A percentile compares a stretch with the other conserved stretches of the same genome.
Evolutionary conservation across 2,888 invertebrate genomes (phyloP).

Genomic region (Pammene aurita): DNA sequence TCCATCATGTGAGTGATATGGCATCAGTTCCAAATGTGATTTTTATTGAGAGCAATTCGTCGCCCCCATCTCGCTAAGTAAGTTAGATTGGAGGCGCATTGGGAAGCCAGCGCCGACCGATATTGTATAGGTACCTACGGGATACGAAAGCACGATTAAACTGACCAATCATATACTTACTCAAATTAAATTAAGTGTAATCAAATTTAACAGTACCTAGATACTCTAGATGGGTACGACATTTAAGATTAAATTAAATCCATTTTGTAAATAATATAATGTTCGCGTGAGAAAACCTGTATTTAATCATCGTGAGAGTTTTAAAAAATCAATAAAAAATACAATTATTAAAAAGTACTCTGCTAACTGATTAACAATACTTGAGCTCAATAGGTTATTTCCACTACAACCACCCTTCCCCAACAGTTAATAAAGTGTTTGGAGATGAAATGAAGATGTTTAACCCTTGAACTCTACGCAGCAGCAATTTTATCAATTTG

Average conservation of each 20-base stretch:
- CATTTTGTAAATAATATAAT: background rate
- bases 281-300: slow-evolving; percentile 2
- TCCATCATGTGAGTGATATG: slow-evolving; percentile 40
- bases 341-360: slow-evolving; percentile 58
- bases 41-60: slow-evolving; percentile 76
- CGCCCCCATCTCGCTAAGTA: slow-evolving; percentile 72
- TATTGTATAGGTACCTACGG: slow-evolving; percentile 1
- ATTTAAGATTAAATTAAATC: too few species aligned
- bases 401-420: slow-evolving; percentile 55
- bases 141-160: slow-evolving; percentile 22
- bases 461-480: slow-evolving; percentile 71
- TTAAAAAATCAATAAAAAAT: slow-evolving; percentile 45
- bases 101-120: slow-evolving; percentile 25
- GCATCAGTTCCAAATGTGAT: slow-evolving; percentile 66
- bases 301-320: slow-evolving; percentile 64
- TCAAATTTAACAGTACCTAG: background rate
- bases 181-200: slow-evolving; percentile 1
- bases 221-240: background rate
- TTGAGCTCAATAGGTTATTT: slow-evolving; percentile 48
- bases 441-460: slow-evolving; percentile 69
- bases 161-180: slow-evolving; percentile 27
- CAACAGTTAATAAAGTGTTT: slow-evolving; percentile 60
- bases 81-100: slow-evolving; percentile 62
- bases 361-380: slow-evolving; percentile 54
- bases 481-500: slow-evolving; percentile 67